Percentiles rank a stretch among this genome's conserved stretches.
Evolutionary conservation across 2,888 invertebrate genomes (phyloP).

Genomic region (Erebia aethiops): DNA sequence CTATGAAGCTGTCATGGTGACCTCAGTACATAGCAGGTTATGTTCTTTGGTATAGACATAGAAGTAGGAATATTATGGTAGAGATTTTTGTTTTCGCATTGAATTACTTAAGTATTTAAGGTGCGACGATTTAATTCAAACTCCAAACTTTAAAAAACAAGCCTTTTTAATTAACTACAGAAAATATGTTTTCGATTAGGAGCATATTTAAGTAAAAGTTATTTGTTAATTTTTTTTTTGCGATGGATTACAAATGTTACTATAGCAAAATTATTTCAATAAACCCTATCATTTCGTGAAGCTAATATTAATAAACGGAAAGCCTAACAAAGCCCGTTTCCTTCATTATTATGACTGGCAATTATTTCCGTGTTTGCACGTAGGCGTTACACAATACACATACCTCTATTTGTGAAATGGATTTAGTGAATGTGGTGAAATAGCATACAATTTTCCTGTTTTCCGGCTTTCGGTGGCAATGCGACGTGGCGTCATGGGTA

Average conservation of each 20-base stretch:
- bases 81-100: too few relatives aligned
- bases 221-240: too few relatives aligned
- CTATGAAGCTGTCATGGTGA: too few relatives aligned
- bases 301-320: slow-evolving; percentile 1
- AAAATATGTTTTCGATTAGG: too few relatives aligned
- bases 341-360: slow-evolving; percentile 15
- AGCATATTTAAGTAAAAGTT: too few relatives aligned
- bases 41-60: too few relatives aligned
- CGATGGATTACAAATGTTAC: neutral
- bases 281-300: neutral
- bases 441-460: slow-evolving; percentile 15
- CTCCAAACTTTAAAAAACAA: too few relatives aligned
- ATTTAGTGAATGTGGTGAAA: slow-evolving; percentile 19
- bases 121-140: too few relatives aligned
- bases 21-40: too few relatives aligned
- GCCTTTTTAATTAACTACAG: too few relatives aligned
- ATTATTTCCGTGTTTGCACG: slow-evolving; percentile 16
- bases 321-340: slow-evolving; percentile 10
- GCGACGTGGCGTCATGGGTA: slow-evolving; percentile 1
- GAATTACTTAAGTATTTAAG: too few relatives aligned
- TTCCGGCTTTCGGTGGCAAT: slow-evolving; percentile 14
- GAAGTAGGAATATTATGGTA: too few relatives aligned
- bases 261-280: neutral
- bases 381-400: slow-evolving; percentile 20
- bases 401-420: slow-evolving; percentile 20